Conservation (phyloP, 2,797 vertebrate species). For the Pseudopleuronectes americanus region DNA sequence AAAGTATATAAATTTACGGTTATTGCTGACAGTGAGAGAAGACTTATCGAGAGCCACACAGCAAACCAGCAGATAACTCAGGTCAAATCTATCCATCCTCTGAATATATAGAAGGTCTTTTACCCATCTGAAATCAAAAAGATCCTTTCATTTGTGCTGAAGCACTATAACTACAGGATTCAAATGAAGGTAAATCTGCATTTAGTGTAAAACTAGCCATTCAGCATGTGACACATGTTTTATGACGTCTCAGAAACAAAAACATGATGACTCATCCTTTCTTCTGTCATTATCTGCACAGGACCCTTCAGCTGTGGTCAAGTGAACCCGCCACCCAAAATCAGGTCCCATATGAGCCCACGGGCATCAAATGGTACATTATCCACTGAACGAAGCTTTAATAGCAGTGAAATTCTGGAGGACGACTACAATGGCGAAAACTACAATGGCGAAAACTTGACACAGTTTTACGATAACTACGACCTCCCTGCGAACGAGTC, state of each 20-base stretch:
- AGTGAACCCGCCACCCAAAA: constrained; percentile 21
- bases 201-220: too few relatives aligned
- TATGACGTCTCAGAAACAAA: not conserved
- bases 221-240: not conserved
- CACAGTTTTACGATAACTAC: constrained; percentile 15
- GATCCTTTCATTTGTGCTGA: too few relatives aligned
- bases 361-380: constrained; percentile 17
- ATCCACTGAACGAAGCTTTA: not conserved
- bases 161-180: too few relatives aligned
- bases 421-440: constrained; percentile 26
- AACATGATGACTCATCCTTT: not conserved
- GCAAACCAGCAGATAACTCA: not conserved
- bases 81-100: too few relatives aligned
- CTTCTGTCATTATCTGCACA: constrained; percentile 28
- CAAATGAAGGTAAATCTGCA: too few relatives aligned
- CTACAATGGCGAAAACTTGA: constrained; percentile 16
- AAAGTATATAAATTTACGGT: not conserved
- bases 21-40: not conserved
- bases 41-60: not conserved
- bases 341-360: not conserved
- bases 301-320: constrained; percentile 78
- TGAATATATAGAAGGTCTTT: too few relatives aligned
- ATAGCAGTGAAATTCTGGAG: rapidly evolving
- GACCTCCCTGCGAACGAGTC: not conserved
- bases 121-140: too few relatives aligned